phyloP scores from a whole-genome alignment of 1,140 invertebrate genomes.

The Ectropis grisescens region DNA sequence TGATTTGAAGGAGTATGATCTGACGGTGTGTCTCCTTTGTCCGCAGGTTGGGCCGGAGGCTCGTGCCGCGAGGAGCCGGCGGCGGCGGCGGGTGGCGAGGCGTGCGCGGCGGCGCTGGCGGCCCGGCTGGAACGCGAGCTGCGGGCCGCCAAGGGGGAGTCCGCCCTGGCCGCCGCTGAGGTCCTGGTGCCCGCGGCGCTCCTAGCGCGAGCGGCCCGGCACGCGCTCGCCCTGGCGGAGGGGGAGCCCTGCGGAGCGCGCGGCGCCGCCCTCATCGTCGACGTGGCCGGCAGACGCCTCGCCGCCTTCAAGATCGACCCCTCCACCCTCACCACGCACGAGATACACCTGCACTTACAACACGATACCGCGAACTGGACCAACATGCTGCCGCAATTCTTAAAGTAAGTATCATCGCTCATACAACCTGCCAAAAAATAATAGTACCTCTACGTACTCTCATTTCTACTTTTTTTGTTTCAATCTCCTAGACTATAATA shows the following conservation, averaged over 20 bases:
- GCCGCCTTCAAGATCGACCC: constrained; percentile 85
- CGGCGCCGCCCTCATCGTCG: constrained; percentile 82
- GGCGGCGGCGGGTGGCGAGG: constrained; percentile 53
- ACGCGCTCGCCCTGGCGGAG: constrained; percentile 84
- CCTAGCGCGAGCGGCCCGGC: constrained; percentile 79
- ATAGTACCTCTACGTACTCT: no score
- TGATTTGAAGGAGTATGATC: no score
- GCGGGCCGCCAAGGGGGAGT: constrained; percentile 79
- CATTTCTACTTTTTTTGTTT: no score
- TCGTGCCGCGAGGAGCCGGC: constrained; percentile 56
- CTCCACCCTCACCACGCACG: constrained; percentile 86
- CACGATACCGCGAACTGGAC: constrained; percentile 87
- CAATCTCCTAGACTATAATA: no score
- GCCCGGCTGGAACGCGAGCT: constrained; percentile 81
- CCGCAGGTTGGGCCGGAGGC: constrained; percentile 57
- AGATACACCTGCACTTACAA: constrained; percentile 86
- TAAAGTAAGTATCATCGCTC: constrained; percentile 77
- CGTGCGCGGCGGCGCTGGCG: constrained; percentile 71
- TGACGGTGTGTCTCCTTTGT: no score
- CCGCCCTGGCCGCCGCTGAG: constrained; percentile 83
- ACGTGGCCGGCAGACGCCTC: constrained; percentile 77
- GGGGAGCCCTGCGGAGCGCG: constrained; percentile 87
- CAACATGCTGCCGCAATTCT: constrained; percentile 84
- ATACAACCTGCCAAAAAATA: no score
- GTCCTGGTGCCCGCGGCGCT: constrained; percentile 85